phyloP scores from a whole-genome alignment of 1,140 invertebrate species.

The Diachasma alloeum region DNA sequence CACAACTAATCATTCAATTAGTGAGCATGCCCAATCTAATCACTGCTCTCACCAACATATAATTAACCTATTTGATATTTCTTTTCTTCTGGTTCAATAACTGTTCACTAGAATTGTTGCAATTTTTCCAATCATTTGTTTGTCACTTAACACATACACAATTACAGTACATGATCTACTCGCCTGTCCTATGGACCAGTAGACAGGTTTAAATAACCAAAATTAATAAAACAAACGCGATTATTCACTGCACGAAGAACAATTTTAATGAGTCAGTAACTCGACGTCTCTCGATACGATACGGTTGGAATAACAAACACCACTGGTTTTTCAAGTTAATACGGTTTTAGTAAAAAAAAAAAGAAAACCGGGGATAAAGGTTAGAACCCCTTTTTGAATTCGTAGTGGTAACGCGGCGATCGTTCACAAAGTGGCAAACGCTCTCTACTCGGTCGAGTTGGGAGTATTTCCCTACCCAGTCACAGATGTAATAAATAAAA shows the following conservation, averaged over 20 bases:
- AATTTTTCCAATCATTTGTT: background rate
- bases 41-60: background rate
- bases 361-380: background rate
- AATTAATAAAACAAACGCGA: background rate
- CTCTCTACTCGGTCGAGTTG: constrained; percentile 64
- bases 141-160: background rate
- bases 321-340: background rate
- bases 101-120: background rate
- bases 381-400: background rate
- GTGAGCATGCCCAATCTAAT: background rate
- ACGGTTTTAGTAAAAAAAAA: background rate
- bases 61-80: background rate
- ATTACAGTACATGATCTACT: background rate
- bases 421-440: constrained; percentile 67
- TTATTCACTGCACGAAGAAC: background rate
- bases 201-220: background rate
- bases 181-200: background rate
- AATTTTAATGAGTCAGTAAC: background rate
- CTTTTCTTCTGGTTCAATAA: background rate
- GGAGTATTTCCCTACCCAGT: constrained; percentile 68
- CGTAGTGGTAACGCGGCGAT: constrained; percentile 50
- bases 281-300: background rate
- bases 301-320: background rate
- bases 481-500: constrained; percentile 76
- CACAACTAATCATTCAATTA: background rate